A percentile compares a stretch with the other conserved stretches of the same genome.
Evolutionary conservation across 2,888 invertebrate genomes (phyloP).

Genomic region (Oxytorus armatus): DNA sequence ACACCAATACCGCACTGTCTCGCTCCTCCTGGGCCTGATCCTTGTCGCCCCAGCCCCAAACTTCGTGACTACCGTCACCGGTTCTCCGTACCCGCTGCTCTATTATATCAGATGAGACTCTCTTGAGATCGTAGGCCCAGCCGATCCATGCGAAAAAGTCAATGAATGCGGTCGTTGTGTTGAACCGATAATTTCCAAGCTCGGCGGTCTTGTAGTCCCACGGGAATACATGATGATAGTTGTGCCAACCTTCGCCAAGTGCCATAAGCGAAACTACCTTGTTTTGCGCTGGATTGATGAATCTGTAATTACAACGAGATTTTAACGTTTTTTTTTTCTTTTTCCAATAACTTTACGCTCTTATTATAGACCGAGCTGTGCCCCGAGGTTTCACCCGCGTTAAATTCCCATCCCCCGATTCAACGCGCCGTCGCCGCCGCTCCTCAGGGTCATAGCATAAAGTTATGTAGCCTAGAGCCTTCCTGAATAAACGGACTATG

Average conservation of each 20-base stretch:
- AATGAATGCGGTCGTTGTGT: constrained; percentile 86
- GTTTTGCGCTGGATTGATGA: constrained; percentile 93
- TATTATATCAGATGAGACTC: constrained; percentile 90
- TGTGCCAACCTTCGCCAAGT: constrained; percentile 96
- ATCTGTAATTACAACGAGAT: constrained; percentile 84
- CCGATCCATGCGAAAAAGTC: constrained; percentile 92
- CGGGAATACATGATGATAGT: constrained; percentile 97
- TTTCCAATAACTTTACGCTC: no score
- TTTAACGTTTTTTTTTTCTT: background rate
- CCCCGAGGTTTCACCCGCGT: no score
- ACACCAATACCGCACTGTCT: constrained; percentile 72
- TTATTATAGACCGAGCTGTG: no score
- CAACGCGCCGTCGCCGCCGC: no score
- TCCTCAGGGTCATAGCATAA: no score
- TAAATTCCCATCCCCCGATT: no score
- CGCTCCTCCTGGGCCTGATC: constrained; percentile 81
- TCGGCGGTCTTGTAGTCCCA: constrained; percentile 97
- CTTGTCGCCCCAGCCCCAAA: constrained; percentile 89
- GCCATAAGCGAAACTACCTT: constrained; percentile 89
- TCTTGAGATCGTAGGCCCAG: constrained; percentile 95
- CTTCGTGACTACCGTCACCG: constrained; percentile 90
- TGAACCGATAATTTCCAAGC: constrained; percentile 87
- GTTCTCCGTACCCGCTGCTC: constrained; percentile 89
- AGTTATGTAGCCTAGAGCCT: no score
- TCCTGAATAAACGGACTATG: no score